Evolutionary conservation across 2,888 invertebrate species (phyloP).

Genomic region (Callyntrura guangdongensis): DNA sequence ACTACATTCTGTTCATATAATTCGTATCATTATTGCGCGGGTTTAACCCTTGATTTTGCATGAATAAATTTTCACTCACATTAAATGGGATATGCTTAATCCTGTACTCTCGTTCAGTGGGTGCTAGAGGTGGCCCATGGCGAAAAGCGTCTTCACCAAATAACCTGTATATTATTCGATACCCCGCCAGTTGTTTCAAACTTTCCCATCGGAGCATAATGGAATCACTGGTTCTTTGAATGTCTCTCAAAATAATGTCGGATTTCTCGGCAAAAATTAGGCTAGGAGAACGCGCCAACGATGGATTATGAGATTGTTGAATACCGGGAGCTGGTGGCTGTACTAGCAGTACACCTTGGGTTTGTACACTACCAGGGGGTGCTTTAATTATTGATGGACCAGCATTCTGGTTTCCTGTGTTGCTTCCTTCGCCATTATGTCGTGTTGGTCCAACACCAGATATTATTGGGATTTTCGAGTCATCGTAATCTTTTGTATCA

Average conservation of each 20-base stretch:
- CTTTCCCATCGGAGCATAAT: conserved; percentile 97
- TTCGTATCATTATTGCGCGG: too few species aligned
- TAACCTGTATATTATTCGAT: conserved; percentile 94
- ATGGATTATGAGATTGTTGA: conserved; percentile 67
- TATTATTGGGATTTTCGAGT: conserved; percentile 84
- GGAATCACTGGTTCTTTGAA: conserved; percentile 91
- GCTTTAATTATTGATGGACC: conserved; percentile 40
- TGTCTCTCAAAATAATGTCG: conserved; percentile 92
- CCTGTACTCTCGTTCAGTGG: conserved; percentile 96
- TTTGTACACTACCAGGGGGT: conserved; percentile 69
- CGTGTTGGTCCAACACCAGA: conserved; percentile 83
- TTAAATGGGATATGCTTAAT: conserved; percentile 96
- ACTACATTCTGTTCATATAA: too few species aligned
- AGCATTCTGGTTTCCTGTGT: conserved; percentile 44
- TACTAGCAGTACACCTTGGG: conserved; percentile 65
- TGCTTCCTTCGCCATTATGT: conserved; percentile 60
- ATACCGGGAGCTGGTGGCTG: conserved; percentile 77
- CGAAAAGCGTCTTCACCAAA: conserved; percentile 97
- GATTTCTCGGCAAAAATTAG: conserved; percentile 84
- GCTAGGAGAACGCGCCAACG: conserved; percentile 84
- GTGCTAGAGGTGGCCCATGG: conserved; percentile 95
- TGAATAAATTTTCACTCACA: conserved; percentile 89
- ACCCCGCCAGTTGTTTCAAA: conserved; percentile 91
- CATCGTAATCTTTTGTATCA: conserved; percentile 82
- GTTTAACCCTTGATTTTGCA: conserved; percentile 26